Percentiles rank a stretch among this genome's conserved stretches.
phyloP scores from a whole-genome alignment of 2,888 invertebrate genomes.

The Camponotus fellah region DNA sequence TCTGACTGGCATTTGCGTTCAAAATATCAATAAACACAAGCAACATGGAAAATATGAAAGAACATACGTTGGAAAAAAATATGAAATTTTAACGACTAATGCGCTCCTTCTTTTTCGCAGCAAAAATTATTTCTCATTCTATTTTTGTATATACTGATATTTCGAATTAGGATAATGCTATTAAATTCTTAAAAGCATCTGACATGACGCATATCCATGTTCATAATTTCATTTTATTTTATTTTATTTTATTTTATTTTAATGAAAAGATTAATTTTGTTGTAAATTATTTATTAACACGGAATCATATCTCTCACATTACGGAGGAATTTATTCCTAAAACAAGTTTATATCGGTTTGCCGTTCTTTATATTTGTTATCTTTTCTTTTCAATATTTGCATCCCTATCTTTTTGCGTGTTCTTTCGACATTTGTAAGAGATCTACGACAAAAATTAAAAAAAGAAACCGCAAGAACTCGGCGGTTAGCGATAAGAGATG shows the following conservation, averaged over 20 bases:
- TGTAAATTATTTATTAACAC: background rate
- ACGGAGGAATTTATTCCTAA: background rate
- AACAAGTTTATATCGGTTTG: background rate
- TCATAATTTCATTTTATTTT: too few relatives aligned
- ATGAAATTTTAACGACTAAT: background rate
- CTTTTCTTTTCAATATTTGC: background rate
- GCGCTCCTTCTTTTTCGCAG: too few relatives aligned
- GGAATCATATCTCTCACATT: background rate
- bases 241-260: too few relatives aligned
- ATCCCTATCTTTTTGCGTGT: background rate
- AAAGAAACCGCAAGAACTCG: background rate
- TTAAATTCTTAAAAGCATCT: background rate
- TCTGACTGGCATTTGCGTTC: background rate
- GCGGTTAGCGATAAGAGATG: constrained; percentile 10
- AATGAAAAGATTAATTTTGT: background rate
- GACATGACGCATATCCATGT: background rate
- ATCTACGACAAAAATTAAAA: background rate
- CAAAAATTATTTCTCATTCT: background rate
- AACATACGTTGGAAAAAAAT: background rate
- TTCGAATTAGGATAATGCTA: constrained; percentile 19
- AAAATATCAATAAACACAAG: background rate
- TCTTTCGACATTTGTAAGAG: constrained; percentile 33
- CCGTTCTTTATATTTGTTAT: background rate
- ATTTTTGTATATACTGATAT: constrained; percentile 2
- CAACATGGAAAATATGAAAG: background rate